Evolutionary conservation across 1,140 invertebrate species (phyloP).

Genomic region (Drosophila teissieri): DNA sequence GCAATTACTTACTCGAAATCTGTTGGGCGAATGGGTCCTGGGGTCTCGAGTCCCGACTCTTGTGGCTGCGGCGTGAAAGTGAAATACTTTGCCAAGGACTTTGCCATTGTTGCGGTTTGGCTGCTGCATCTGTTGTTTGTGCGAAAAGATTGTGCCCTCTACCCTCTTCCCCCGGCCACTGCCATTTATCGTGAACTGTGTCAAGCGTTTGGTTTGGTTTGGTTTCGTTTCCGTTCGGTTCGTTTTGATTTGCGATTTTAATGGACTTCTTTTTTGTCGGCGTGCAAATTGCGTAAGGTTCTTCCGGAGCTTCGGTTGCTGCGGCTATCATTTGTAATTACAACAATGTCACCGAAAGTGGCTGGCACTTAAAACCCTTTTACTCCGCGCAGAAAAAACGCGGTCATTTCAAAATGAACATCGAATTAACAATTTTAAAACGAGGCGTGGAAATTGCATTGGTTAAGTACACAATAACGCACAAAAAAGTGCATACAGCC

Average conservation of each 20-base stretch:
- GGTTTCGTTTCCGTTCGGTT: constrained; percentile 38
- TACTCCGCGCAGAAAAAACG: not conserved
- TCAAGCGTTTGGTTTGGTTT: constrained; percentile 55
- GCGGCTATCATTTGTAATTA: constrained; percentile 41
- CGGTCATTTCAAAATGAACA: constrained; percentile 18
- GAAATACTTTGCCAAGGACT: constrained; percentile 78
- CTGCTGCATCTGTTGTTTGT: constrained; percentile 51
- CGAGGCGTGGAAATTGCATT: constrained; percentile 44
- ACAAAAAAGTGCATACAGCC: constrained; percentile 9
- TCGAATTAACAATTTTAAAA: constrained; percentile 54
- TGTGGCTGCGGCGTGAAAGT: constrained; percentile 74
- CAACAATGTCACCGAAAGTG: constrained; percentile 40
- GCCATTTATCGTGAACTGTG: constrained; percentile 49
- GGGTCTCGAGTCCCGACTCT: constrained; percentile 65
- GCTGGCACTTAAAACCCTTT: constrained; percentile 37
- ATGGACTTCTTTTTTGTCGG: constrained; percentile 24
- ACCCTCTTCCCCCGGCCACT: constrained; percentile 4
- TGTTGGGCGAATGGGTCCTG: constrained; percentile 34
- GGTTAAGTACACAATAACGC: constrained; percentile 36
- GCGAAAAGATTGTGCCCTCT: constrained; percentile 55
- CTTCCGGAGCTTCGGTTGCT: constrained; percentile 21
- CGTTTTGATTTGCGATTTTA: constrained; percentile 60
- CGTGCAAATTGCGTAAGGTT: constrained; percentile 18
- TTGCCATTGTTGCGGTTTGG: constrained; percentile 73
- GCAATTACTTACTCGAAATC: constrained; percentile 80